These are phyloP conservation scores for Odontomachus brunneus DNA, from an alignment of 1,140 invertebrate genomes.

Conservation along the genomic window DNA sequence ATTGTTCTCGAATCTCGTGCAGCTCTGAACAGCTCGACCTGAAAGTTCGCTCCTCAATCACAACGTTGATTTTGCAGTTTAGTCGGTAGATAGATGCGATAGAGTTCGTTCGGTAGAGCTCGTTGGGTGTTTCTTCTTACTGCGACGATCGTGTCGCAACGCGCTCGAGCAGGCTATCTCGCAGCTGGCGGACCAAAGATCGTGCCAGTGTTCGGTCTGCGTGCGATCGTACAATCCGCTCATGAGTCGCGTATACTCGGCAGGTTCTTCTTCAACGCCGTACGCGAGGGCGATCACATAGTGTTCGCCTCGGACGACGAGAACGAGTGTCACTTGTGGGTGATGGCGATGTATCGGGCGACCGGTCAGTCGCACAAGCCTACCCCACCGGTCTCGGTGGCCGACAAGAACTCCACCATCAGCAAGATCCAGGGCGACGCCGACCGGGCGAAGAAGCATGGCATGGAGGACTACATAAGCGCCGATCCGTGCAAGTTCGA, in stretches of 20 bases:
- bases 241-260: slow-evolving; percentile 75
- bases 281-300: slow-evolving; percentile 98
- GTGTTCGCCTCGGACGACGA: slow-evolving; percentile 99
- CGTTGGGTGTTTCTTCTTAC: neutral
- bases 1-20: too few relatives aligned
- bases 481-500: slow-evolving; percentile 99
- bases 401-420: slow-evolving; percentile 94
- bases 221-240: slow-evolving; percentile 19
- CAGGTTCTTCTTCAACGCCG: slow-evolving; percentile 98
- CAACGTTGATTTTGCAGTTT: slow-evolving; percentile 2
- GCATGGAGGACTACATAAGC: slow-evolving; percentile 99
- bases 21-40: too few relatives aligned
- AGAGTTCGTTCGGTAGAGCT: slow-evolving; percentile 1
- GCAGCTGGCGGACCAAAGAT: slow-evolving; percentile 16
- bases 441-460: slow-evolving; percentile 98
- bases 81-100: neutral
- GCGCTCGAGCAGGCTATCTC: slow-evolving; percentile 23
- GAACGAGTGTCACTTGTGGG: slow-evolving; percentile 99
- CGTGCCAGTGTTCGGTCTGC: neutral
- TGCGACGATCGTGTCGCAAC: neutral
- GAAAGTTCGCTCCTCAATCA: too few relatives aligned
- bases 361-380: slow-evolving; percentile 99
- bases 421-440: slow-evolving; percentile 97
- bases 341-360: slow-evolving; percentile 99
- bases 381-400: slow-evolving; percentile 94